A percentile compares a stretch with the other conserved stretches of the same genome.
phyloP scores from a whole-genome alignment of 1,140 invertebrate species.

The Bombyx mandarina region DNA sequence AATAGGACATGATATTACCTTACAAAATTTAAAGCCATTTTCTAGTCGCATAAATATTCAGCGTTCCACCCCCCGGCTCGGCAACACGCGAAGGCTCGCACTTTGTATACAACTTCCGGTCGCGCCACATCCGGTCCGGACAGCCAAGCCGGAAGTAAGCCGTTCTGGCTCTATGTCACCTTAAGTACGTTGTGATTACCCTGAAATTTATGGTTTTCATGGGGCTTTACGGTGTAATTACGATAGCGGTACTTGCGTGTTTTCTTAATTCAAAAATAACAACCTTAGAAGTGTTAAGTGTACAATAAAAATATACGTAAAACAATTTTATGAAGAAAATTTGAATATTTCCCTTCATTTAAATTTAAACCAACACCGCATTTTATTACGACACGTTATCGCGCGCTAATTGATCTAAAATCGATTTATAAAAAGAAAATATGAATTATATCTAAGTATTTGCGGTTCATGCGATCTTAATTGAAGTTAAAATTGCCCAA shows the following conservation, averaged over 20 bases:
- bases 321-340: no score
- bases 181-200: slow-evolving; percentile 61
- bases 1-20: no score
- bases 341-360: no score
- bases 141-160: slow-evolving; percentile 45
- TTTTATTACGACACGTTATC: no score
- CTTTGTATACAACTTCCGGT: slow-evolving; percentile 67
- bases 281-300: slow-evolving; percentile 6
- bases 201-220: slow-evolving; percentile 46
- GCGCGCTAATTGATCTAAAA: no score
- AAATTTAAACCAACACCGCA: no score
- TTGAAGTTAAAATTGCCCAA: no score
- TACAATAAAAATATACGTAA: background rate
- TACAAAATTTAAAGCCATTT: no score
- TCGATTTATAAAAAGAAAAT: no score
- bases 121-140: slow-evolving; percentile 48
- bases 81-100: slow-evolving; percentile 57
- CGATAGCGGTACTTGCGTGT: no score
- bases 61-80: slow-evolving; percentile 8
- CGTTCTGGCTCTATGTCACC: slow-evolving; percentile 61
- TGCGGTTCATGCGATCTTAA: no score
- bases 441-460: no score
- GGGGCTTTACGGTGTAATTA: slow-evolving; percentile 13
- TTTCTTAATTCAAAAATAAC: slow-evolving; percentile 9
- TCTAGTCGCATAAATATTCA: slow-evolving; percentile 8